Conservation (phyloP, 2,888 invertebrate species). For the Slavum lentiscoides region DNA sequence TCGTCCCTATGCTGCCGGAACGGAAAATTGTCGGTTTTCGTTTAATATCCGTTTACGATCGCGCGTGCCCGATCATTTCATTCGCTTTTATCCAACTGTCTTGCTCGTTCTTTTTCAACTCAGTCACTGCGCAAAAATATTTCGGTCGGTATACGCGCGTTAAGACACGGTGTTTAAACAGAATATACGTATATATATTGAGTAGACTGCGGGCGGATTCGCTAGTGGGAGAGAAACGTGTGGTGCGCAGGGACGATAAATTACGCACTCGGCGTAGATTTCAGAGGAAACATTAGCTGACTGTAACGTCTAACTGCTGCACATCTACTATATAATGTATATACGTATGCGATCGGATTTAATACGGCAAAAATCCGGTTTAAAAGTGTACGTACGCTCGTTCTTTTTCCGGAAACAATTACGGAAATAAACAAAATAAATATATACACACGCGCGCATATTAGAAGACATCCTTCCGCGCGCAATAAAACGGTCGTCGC, state of each 20-base stretch:
- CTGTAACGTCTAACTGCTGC: too few species aligned
- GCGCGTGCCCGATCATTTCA: background rate
- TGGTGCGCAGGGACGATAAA: constrained; percentile 13
- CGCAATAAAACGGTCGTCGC: constrained; percentile 17
- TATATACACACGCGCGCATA: too few species aligned
- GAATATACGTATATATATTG: too few species aligned
- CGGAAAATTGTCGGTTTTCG: background rate
- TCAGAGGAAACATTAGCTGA: too few species aligned
- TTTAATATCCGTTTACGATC: background rate
- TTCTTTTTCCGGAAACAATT: constrained; percentile 38
- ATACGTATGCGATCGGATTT: too few species aligned
- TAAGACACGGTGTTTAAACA: too few species aligned
- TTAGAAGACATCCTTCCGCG: background rate
- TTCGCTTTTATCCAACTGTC: background rate
- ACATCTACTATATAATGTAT: too few species aligned
- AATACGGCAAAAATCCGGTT: too few species aligned
- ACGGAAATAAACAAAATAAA: constrained; percentile 24
- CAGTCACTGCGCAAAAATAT: too few species aligned
- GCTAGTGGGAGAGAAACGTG: background rate
- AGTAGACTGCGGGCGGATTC: background rate
- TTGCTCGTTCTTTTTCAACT: too few species aligned
- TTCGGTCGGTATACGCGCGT: too few species aligned
- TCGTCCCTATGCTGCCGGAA: background rate
- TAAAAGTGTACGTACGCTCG: background rate
- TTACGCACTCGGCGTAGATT: constrained; percentile 4